Evolutionary conservation across 2,888 invertebrate species (phyloP), one percentile per base, ranked within the genome.

Genomic region (Lordiphosa fenestrarum): DNA sequence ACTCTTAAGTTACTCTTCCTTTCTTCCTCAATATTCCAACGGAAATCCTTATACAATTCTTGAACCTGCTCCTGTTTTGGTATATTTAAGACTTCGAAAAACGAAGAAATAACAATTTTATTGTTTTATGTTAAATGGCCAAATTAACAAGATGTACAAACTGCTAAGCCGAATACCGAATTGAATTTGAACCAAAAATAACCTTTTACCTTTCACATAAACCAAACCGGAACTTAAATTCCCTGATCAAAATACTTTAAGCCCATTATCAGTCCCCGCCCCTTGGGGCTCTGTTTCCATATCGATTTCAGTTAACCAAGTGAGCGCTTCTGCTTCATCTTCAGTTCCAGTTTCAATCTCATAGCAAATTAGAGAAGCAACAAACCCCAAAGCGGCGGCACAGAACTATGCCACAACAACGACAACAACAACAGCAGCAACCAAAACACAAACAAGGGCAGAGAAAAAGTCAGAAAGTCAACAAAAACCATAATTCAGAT

Each of bases 401-500:
- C 48, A 54, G 53, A 82, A 76, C 76, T 76, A 77, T 81, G 65
- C 77, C 77, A 69, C 70, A 71, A 42, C 48, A 60, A 46, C 37
- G 47, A 42, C 40, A 35, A 38, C 19, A 15, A 13, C 49, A 21
- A 51, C 42, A 25, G 9, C 23, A 36, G 6, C 19, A 49, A 38
- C n/a, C 48, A 37, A 23, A 21, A 36, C 33, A 15, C 23, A 21
- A 23, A 37, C 50, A 46, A 19, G 12, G 9, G 7, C 44, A 53
- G 30, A 30, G 40, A 42, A 37, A 12, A 66, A 74, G 80, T 80
- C 75, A 74, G 69, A 74, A 80, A 85, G 86, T 86, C 81, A 86
- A 86, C 84, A 77, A 73, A 78, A 83, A 83, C 81, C 85, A 86
- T 86, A 86, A 84, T 85, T 84, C 80, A 86, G 75, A 84, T 86